Evolutionary conservation across 2,797 vertebrate genomes (phyloP).

Genomic region (Hipposideros larvatus): DNA sequence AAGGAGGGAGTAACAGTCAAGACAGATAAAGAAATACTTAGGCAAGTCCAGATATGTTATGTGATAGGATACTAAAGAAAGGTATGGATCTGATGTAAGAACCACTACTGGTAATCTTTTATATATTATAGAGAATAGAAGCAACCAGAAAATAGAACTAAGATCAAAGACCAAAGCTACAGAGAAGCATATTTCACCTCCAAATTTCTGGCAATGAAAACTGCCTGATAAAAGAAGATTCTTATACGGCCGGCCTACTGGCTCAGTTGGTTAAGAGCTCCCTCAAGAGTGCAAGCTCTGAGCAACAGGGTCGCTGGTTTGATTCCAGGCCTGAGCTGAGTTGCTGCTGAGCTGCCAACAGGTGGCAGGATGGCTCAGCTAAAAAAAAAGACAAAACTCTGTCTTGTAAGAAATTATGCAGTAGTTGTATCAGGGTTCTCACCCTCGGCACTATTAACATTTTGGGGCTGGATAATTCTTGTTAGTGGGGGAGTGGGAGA

Average conservation of each 20-base stretch:
- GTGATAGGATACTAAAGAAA: background rate
- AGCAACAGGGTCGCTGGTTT: too few species aligned
- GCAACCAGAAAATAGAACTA: background rate
- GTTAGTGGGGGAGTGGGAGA: background rate
- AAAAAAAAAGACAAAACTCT: background rate
- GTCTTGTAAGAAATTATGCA: background rate
- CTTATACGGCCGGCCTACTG: too few species aligned
- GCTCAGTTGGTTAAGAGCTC: too few species aligned
- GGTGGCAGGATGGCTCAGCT: too few species aligned
- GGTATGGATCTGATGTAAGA: background rate
- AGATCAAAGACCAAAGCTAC: background rate
- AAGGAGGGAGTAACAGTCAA: background rate
- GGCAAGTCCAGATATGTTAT: background rate
- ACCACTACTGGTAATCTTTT: background rate
- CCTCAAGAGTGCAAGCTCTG: too few species aligned
- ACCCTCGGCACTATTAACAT: background rate
- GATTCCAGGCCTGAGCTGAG: too few species aligned
- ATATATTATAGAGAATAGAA: background rate
- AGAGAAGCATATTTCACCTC: background rate
- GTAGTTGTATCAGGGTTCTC: background rate
- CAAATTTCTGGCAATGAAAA: slow-evolving; percentile 23
- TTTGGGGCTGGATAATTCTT: background rate
- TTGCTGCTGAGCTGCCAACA: too few species aligned
- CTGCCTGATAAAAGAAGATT: background rate
- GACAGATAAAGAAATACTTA: slow-evolving; percentile 31